Evolutionary conservation across 2,113 vertebrate genomes (phyloP).

Genomic region (Pterocles gutturalis): DNA sequence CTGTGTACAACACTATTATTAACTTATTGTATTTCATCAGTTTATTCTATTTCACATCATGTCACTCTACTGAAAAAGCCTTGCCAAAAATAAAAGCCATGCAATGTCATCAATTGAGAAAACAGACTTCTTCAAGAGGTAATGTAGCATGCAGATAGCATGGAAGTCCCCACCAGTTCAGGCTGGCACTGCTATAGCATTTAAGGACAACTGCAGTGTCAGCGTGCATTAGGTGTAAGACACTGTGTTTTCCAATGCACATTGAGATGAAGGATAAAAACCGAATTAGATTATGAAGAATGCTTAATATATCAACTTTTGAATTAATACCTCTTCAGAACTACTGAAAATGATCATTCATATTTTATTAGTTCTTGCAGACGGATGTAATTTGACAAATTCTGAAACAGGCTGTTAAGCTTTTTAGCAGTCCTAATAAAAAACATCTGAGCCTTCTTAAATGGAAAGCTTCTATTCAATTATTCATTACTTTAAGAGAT

Average conservation of each 20-base stretch:
- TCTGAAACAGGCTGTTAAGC: slow-evolving; percentile 65
- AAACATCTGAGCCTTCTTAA: slow-evolving; percentile 69
- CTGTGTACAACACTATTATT: slow-evolving; percentile 27
- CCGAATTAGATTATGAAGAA: background rate
- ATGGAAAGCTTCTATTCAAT: slow-evolving; percentile 54
- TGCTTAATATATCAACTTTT: background rate
- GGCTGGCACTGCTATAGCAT: background rate
- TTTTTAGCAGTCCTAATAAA: slow-evolving; percentile 63
- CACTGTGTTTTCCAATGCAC: background rate
- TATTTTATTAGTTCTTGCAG: slow-evolving; percentile 74
- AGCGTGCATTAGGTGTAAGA: background rate
- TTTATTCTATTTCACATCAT: slow-evolving; percentile 43
- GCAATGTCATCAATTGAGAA: slow-evolving; percentile 25
- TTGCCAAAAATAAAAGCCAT: slow-evolving; percentile 36
- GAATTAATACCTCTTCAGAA: slow-evolving; percentile 34
- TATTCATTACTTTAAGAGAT: slow-evolving; percentile 63
- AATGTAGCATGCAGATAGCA: background rate
- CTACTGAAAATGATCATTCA: slow-evolving; percentile 42
- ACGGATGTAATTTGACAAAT: slow-evolving; percentile 71
- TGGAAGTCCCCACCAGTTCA: background rate
- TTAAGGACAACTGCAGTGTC: background rate
- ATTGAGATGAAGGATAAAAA: background rate
- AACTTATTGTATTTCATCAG: slow-evolving; percentile 42
- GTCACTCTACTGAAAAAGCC: background rate
- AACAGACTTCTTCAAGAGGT: slow-evolving; percentile 35